Conservation (phyloP, 1,140 invertebrate species). For the Eurytemora carolleeae region DNA sequence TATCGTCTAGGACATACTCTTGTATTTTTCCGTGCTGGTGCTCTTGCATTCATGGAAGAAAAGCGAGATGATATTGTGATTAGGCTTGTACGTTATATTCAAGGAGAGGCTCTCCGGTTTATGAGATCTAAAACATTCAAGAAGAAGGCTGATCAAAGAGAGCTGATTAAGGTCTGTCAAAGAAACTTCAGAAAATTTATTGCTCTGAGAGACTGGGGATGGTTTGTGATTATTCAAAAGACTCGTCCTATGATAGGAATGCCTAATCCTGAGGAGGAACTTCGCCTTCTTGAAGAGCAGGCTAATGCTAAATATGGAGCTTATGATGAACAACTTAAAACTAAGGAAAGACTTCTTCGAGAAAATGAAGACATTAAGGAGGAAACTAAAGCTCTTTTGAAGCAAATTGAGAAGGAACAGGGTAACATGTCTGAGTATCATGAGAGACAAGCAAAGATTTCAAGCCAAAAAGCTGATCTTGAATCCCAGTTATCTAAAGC, state of each 20-base stretch:
- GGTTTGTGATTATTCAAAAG: conserved; percentile 99
- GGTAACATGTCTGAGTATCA: too few relatives aligned
- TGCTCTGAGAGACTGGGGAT: conserved; percentile 93
- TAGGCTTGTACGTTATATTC: conserved; percentile 97
- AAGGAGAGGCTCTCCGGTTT: conserved; percentile 70
- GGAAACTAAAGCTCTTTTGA: conserved; percentile 74
- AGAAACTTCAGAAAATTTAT: conserved; percentile 97
- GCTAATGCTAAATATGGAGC: conserved; percentile 77
- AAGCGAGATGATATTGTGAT: conserved; percentile 94
- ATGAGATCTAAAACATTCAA: conserved; percentile 78
- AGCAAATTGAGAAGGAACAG: conserved; percentile 73
- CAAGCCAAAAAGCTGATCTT: conserved; percentile 85
- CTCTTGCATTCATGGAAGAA: conserved; percentile 99
- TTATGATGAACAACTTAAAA: conserved; percentile 77
- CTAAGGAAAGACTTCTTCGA: conserved; percentile 83
- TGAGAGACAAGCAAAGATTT: conserved; percentile 73
- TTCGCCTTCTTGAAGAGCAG: conserved; percentile 74
- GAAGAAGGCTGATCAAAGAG: conserved; percentile 73
- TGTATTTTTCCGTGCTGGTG: conserved; percentile 99
- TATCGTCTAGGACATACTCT: conserved; percentile 92
- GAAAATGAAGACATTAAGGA: conserved; percentile 69
- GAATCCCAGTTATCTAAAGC: conserved; percentile 66
- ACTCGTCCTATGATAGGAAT: conserved; percentile 97
- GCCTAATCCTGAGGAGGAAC: conserved; percentile 92
- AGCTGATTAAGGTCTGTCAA: conserved; percentile 80